These are phyloP conservation scores for Falco novaeseelandiae DNA, from an alignment of 2,797 vertebrate species.

Conservation along the genomic window DNA sequence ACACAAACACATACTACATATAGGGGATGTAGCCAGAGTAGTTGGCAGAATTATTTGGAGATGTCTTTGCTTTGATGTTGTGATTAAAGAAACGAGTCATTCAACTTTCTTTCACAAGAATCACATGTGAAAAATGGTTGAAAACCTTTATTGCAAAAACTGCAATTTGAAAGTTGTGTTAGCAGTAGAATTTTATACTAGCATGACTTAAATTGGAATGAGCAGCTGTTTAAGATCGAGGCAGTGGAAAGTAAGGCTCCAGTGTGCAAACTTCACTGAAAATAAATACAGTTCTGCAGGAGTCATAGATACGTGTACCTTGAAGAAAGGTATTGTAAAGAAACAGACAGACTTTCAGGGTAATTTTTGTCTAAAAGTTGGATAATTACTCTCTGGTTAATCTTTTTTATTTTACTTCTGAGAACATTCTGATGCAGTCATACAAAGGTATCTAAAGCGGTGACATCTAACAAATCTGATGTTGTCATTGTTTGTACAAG, in stretches of 20 bases:
- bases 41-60: not conserved
- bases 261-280: not conserved
- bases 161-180: not conserved
- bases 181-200: not conserved
- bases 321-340: not conserved
- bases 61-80: not conserved
- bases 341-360: fast-evolving
- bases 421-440: not conserved
- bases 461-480: not conserved
- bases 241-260: not conserved
- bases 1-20: not conserved
- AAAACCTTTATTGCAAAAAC: not conserved
- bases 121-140: not conserved
- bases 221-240: not conserved
- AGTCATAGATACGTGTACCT: not conserved
- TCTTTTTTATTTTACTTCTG: not conserved
- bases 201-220: not conserved
- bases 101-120: not conserved
- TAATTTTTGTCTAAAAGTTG: not conserved
- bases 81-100: not conserved
- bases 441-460: not conserved
- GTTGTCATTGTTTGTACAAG: not conserved
- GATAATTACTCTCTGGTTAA: not conserved
- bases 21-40: not conserved
- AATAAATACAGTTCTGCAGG: not conserved